Evolutionary conservation across 2,888 invertebrate species (phyloP).

Genomic region (Drosophila robusta): DNA sequence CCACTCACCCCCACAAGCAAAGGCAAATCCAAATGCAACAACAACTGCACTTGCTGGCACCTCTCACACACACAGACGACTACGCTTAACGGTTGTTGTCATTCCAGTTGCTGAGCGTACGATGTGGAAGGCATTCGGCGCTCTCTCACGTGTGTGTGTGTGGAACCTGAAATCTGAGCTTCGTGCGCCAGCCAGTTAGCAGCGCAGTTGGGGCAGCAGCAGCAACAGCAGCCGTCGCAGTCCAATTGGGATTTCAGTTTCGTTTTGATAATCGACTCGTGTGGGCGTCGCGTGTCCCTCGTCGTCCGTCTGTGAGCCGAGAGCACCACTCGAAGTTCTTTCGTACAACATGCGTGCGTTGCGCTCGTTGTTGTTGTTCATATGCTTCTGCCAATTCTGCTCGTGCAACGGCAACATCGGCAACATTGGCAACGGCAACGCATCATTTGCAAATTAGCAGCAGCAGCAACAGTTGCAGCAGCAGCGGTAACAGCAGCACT

Average conservation of each 20-base stretch:
- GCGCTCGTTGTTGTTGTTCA: constrained; percentile 34
- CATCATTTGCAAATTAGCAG: constrained; percentile 65
- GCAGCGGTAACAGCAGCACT: constrained; percentile 29
- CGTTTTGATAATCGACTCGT: constrained; percentile 69
- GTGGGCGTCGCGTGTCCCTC: constrained; percentile 64
- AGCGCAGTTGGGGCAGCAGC: constrained; percentile 48
- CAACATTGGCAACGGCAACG: constrained; percentile 35
- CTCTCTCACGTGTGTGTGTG: constrained; percentile 44
- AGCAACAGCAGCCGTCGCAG: constrained; percentile 45
- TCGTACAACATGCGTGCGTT: constrained; percentile 54
- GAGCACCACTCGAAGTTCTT: constrained; percentile 34
- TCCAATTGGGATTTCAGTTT: constrained; percentile 62
- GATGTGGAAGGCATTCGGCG: constrained; percentile 52
- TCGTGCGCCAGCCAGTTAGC: constrained; percentile 62
- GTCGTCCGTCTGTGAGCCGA: constrained; percentile 41
- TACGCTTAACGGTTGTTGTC: constrained; percentile 52
- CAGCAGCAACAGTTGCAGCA: constrained; percentile 50
- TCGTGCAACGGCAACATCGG: constrained; percentile 41
- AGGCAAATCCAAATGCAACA: constrained; percentile 27
- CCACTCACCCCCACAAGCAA: constrained; percentile 27
- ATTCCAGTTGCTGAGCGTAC: constrained; percentile 53
- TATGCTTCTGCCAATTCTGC: constrained; percentile 37
- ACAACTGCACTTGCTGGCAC: constrained; percentile 24
- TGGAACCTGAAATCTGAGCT: constrained; percentile 74
- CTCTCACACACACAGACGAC: constrained; percentile 14